These are phyloP conservation scores for Shinisaurus crocodilurus DNA, from an alignment of 2,113 vertebrate species.

Conservation along the genomic window DNA sequence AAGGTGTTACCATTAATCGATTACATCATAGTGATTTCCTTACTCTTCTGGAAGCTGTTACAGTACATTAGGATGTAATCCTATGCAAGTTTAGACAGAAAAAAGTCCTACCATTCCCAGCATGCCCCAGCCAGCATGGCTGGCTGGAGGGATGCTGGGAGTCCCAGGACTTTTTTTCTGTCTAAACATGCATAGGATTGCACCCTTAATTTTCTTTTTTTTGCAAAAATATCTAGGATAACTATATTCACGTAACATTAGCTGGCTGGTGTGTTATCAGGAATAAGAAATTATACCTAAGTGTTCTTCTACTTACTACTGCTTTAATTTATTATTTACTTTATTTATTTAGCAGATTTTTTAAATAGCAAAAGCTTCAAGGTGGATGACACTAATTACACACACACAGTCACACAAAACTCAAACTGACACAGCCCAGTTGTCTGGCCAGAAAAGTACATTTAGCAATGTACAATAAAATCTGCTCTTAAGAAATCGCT, in stretches of 20 bases:
- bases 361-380: neutral
- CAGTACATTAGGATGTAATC: neutral
- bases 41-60: slow-evolving; percentile 24
- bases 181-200: too few relatives aligned
- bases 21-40: slow-evolving; percentile 11
- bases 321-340: neutral
- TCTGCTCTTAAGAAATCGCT: neutral
- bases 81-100: too few relatives aligned
- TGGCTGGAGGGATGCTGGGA: too few relatives aligned
- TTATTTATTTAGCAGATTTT: neutral
- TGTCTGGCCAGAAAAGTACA: neutral
- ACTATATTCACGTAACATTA: slow-evolving; percentile 2
- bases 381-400: neutral
- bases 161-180: too few relatives aligned
- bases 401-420: neutral
- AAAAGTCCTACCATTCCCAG: too few relatives aligned
- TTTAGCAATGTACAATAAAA: neutral
- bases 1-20: neutral
- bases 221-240: neutral
- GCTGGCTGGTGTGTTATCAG: neutral
- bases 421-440: slow-evolving; percentile 9
- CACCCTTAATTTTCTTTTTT: neutral
- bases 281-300: neutral
- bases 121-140: too few relatives aligned
- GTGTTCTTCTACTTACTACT: slow-evolving; percentile 7